Percentiles rank a stretch among this genome's conserved stretches.
These are phyloP conservation scores for Aspiorhynchus laticeps DNA, from an alignment of 2,113 vertebrate genomes.

Conservation along the genomic window DNA sequence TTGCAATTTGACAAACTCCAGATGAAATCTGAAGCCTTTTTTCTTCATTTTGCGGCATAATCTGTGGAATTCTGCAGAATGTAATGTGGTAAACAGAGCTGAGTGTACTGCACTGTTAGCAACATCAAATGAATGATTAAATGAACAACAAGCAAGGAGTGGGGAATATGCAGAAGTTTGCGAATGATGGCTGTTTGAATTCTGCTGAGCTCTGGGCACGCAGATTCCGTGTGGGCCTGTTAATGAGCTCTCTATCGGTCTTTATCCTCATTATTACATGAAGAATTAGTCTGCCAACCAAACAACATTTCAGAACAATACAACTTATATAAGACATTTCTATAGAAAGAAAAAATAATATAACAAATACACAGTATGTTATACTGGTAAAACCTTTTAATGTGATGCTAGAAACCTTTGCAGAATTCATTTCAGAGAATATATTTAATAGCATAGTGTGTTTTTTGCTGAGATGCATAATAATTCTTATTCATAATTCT, in stretches of 20 bases:
- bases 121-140: constrained; percentile 6
- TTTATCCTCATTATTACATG: background rate
- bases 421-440: background rate
- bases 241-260: background rate
- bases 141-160: background rate
- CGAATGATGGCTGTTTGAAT: background rate
- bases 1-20: background rate
- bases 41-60: background rate
- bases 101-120: background rate
- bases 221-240: background rate
- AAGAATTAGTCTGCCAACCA: background rate
- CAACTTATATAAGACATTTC: background rate
- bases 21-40: background rate
- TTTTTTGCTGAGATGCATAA: constrained; percentile 3
- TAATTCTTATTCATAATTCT: background rate
- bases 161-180: constrained; percentile 1
- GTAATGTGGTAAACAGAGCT: background rate
- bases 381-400: background rate
- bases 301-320: background rate
- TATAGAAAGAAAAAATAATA: background rate
- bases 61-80: background rate
- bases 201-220: background rate
- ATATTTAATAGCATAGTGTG: background rate
- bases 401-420: background rate
- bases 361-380: background rate